phyloP scores from a whole-genome alignment of 2,888 invertebrate genomes.

The Crocallis elinguaria region DNA sequence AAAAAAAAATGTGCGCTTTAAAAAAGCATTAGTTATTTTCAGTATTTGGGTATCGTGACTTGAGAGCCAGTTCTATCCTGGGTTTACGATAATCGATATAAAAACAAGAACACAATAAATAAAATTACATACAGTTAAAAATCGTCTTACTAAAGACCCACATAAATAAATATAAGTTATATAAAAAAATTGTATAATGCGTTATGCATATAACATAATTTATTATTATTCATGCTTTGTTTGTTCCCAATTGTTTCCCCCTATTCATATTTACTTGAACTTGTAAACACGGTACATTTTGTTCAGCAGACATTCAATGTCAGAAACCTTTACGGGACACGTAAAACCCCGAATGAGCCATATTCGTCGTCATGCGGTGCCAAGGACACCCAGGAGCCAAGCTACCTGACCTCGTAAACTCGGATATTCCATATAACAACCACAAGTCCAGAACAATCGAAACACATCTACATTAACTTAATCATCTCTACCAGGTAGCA shows the following conservation, averaged over 20 bases:
- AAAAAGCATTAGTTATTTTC: no score
- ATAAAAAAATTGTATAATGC: no score
- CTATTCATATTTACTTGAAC: constrained; percentile 11
- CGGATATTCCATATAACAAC: constrained; percentile 46
- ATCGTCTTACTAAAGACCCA: no score
- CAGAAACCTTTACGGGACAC: constrained; percentile 70
- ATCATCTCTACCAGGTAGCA: no score
- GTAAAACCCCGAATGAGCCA: constrained; percentile 65
- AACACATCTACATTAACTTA: not conserved
- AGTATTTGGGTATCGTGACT: no score
- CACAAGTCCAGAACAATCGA: not conserved
- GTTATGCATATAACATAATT: not conserved
- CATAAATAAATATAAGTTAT: not conserved
- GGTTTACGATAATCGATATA: no score
- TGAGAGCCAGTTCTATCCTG: no score
- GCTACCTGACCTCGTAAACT: constrained; percentile 44
- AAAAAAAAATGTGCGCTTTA: no score
- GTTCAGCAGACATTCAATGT: constrained; percentile 63
- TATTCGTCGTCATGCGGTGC: constrained; percentile 61
- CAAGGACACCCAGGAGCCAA: constrained; percentile 64
- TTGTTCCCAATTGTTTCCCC: not conserved
- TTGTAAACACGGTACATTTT: constrained; percentile 42
- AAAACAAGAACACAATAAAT: no score
- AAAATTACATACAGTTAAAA: no score
- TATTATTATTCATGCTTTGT: not conserved